A percentile compares a stretch with the other conserved stretches of the same genome.
Evolutionary conservation across 2,888 invertebrate species (phyloP).

Genomic region (Napeogenes inachia): DNA sequence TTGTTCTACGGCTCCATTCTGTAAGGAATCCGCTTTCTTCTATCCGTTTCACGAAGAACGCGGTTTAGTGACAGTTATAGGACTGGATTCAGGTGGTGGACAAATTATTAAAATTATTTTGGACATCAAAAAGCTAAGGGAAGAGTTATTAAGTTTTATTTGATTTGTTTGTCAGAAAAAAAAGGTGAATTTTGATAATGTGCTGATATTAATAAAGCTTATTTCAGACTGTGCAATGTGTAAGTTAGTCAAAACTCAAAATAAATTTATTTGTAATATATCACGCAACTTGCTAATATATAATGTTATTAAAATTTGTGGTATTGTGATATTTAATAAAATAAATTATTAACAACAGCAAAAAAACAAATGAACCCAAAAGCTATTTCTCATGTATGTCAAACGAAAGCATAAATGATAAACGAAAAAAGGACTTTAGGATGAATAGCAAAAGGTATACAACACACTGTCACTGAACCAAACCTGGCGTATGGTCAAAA

Average conservation of each 20-base stretch:
- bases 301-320: background rate
- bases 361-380: constrained; percentile 11
- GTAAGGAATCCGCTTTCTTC: constrained; percentile 74
- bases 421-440: constrained; percentile 26
- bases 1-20: constrained; percentile 92
- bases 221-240: background rate
- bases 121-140: constrained; percentile 7
- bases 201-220: background rate
- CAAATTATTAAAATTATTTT: constrained; percentile 19
- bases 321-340: background rate
- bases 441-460: constrained; percentile 24
- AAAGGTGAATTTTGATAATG: background rate
- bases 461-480: constrained; percentile 33
- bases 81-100: constrained; percentile 12
- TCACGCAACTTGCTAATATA: background rate
- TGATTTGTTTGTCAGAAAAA: background rate
- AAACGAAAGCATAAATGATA: constrained; percentile 21
- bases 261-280: background rate
- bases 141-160: constrained; percentile 2
- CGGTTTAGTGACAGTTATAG: constrained; percentile 54
- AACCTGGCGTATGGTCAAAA: constrained; percentile 58
- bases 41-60: constrained; percentile 41
- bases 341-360: constrained; percentile 7
- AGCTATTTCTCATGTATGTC: background rate
- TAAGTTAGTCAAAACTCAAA: background rate